These are phyloP conservation scores for Gonatopus flavifemur DNA, from an alignment of 1,140 invertebrate genomes.

Conservation along the genomic window DNA sequence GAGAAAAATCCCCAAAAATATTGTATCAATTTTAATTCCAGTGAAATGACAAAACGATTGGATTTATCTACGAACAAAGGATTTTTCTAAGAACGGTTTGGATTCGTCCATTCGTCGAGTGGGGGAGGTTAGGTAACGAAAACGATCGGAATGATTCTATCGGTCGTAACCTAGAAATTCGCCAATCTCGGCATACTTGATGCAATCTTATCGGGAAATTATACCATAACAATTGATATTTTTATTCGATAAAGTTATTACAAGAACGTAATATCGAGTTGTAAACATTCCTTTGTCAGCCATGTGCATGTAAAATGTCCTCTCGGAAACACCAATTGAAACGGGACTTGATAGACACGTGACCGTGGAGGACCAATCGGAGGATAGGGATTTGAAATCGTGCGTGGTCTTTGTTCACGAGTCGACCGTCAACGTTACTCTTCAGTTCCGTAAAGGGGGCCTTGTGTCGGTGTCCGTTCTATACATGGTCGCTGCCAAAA, in stretches of 20 bases:
- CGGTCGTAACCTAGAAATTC: no score
- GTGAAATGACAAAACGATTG: constrained; percentile 17
- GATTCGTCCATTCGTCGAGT: constrained; percentile 45
- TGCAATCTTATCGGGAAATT: no score
- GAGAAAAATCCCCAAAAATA: constrained; percentile 11
- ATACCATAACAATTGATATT: no score
- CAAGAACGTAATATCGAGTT: no score
- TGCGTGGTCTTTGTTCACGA: constrained; percentile 58
- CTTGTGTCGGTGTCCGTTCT: constrained; percentile 54
- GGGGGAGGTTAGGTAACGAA: constrained; percentile 33
- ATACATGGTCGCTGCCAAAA: constrained; percentile 44
- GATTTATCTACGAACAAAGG: background rate
- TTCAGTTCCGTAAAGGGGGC: constrained; percentile 57
- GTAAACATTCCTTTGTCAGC: constrained; percentile 23
- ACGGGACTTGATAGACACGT: constrained; percentile 35
- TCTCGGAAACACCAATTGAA: constrained; percentile 21
- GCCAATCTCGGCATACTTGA: no score
- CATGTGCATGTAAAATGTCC: constrained; percentile 34
- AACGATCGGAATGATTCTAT: constrained; percentile 5
- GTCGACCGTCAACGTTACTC: constrained; percentile 49
- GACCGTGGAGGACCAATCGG: constrained; percentile 41
- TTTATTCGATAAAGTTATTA: no score
- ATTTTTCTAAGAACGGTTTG: constrained; percentile 18
- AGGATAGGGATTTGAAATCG: constrained; percentile 53
- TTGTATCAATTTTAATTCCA: background rate